These are phyloP conservation scores for Melanerpes formicivorus DNA, from an alignment of 2,113 vertebrate genomes.

Conservation along the genomic window DNA sequence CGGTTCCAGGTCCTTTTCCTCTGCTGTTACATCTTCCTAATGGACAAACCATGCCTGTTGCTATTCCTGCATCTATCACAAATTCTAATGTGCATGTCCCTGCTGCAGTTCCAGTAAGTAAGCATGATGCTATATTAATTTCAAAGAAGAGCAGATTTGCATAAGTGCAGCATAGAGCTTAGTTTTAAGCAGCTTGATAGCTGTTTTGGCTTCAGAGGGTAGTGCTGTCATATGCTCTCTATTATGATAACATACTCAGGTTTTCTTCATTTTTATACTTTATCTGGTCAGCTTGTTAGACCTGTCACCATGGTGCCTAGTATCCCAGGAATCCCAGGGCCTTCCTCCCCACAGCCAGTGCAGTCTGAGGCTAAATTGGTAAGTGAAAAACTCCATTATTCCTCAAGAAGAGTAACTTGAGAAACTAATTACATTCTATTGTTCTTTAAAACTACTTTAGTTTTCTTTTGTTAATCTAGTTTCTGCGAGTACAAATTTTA, in stretches of 20 bases:
- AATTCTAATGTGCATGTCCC: constrained; percentile 97
- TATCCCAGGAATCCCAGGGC: constrained; percentile 97
- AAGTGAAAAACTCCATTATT: constrained; percentile 74
- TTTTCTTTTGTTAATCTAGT: constrained; percentile 23
- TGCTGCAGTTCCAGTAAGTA: constrained; percentile 94
- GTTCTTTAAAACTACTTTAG: constrained; percentile 28
- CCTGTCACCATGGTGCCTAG: constrained; percentile 99
- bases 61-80: constrained; percentile 97
- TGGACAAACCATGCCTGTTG: constrained; percentile 97
- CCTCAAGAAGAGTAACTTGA: constrained; percentile 54
- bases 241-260: constrained; percentile 54
- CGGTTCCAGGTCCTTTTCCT: constrained; percentile 95
- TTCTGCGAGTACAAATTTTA: background rate
- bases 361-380: constrained; percentile 99
- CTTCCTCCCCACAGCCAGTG: constrained; percentile 92
- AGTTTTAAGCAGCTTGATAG: constrained; percentile 57
- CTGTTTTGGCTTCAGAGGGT: constrained; percentile 56
- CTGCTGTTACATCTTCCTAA: constrained; percentile 98
- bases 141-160: constrained; percentile 63
- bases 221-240: constrained; percentile 59
- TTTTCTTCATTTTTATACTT: constrained; percentile 65
- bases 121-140: constrained; percentile 68
- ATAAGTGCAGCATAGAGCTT: constrained; percentile 56
- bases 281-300: constrained; percentile 92
- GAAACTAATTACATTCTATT: constrained; percentile 14